Conservation (phyloP, 2,113 vertebrate genomes). For the Myotis davidii region DNA sequence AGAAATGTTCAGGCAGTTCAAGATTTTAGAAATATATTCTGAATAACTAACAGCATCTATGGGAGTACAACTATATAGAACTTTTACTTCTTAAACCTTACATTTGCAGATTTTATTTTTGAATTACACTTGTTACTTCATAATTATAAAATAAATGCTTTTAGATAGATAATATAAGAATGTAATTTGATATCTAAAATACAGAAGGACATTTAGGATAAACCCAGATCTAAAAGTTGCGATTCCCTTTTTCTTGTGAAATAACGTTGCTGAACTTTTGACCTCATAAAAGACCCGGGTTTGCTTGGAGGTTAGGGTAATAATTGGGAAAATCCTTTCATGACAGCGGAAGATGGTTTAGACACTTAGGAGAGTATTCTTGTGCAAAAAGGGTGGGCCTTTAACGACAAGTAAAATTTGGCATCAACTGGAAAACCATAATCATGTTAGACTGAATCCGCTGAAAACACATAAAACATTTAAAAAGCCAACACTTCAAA, state of each 20-base stretch:
- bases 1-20: background rate
- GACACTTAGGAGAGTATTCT: background rate
- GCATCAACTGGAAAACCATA: background rate
- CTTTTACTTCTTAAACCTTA: background rate
- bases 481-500: conserved; percentile 35
- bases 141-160: background rate
- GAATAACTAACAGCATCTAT: background rate
- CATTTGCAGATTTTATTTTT: background rate
- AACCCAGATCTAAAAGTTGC: background rate
- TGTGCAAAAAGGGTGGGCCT: background rate
- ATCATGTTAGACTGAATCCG: background rate
- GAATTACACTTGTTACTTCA: background rate
- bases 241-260: background rate
- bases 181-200: background rate
- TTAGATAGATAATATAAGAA: background rate
- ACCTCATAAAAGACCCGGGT: background rate
- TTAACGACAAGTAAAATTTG: conserved; percentile 35
- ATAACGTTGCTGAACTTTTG: background rate
- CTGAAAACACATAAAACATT: conserved; percentile 41
- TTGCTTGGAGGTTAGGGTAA: conserved; percentile 2
- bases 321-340: background rate
- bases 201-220: background rate
- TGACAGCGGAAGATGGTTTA: background rate
- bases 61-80: background rate
- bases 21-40: background rate